These are phyloP conservation scores for Somateria mollissima DNA, from an alignment of 2,797 vertebrate genomes.

Conservation along the genomic window DNA sequence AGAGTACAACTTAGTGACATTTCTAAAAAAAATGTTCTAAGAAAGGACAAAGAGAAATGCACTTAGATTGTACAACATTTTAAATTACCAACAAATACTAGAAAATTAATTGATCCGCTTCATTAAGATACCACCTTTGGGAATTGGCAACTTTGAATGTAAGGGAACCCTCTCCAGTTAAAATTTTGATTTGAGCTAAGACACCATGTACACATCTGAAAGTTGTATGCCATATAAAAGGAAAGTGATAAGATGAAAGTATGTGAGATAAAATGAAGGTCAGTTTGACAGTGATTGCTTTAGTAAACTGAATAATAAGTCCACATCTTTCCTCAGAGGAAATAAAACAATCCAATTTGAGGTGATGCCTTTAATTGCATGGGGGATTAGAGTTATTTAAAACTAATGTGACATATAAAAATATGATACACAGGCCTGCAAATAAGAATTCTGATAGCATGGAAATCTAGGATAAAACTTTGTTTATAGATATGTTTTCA, in stretches of 20 bases:
- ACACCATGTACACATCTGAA: slow-evolving; percentile 30
- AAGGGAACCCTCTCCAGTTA: slow-evolving; percentile 18
- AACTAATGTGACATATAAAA: not conserved
- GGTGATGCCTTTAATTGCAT: slow-evolving; percentile 58
- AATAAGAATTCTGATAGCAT: not conserved
- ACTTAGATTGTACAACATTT: not conserved
- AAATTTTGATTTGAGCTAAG: slow-evolving; percentile 52
- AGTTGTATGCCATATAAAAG: slow-evolving; percentile 13
- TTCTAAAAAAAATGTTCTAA: not conserved
- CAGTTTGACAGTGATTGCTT: slow-evolving; percentile 42
- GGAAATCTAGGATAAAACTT: not conserved
- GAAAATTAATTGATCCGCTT: not conserved
- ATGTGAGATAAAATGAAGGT: slow-evolving; percentile 69
- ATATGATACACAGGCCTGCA: not conserved
- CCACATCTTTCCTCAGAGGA: slow-evolving; percentile 49
- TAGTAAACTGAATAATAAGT: slow-evolving; percentile 42
- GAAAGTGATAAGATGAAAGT: slow-evolving; percentile 49
- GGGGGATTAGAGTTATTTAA: slow-evolving; percentile 64
- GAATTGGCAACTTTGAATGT: slow-evolving; percentile 38
- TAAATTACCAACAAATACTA: not conserved
- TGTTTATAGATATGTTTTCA: not conserved
- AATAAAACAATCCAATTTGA: slow-evolving; percentile 45
- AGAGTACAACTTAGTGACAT: not conserved
- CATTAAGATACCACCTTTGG: not conserved
- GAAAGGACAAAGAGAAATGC: not conserved